Conservation (phyloP, 2,888 invertebrate species). For the Philhelius pedissequus region DNA sequence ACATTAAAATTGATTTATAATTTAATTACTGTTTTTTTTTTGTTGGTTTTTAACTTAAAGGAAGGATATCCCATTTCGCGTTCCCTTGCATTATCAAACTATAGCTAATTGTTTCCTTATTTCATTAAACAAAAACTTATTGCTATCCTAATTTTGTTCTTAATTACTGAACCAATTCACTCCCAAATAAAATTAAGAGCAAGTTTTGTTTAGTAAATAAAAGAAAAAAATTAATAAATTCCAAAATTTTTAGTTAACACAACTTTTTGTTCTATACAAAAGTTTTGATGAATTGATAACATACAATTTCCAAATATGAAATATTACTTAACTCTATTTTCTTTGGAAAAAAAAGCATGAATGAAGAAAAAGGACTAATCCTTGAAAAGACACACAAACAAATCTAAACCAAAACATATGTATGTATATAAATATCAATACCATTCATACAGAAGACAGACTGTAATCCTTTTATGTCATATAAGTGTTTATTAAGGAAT, state of each 20-base stretch:
- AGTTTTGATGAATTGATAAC: not conserved
- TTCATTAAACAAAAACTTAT: not conserved
- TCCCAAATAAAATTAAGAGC: not conserved
- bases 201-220: not conserved
- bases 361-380: not conserved
- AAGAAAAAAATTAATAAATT: not conserved
- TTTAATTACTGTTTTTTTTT: no score
- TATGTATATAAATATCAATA: slow-evolving; percentile 21
- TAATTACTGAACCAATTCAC: not conserved
- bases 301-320: not conserved
- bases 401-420: not conserved
- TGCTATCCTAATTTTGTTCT: not conserved
- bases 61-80: not conserved
- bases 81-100: not conserved
- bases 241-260: not conserved
- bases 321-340: not conserved
- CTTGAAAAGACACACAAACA: not conserved
- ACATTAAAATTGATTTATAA: not conserved
- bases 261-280: not conserved
- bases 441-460: not conserved
- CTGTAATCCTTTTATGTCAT: slow-evolving; percentile 13
- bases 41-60: not conserved
- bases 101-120: not conserved
- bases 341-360: not conserved
- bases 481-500: not conserved